phyloP scores from a whole-genome alignment of 2,113 vertebrate species.

The Danionella cerebrum region DNA sequence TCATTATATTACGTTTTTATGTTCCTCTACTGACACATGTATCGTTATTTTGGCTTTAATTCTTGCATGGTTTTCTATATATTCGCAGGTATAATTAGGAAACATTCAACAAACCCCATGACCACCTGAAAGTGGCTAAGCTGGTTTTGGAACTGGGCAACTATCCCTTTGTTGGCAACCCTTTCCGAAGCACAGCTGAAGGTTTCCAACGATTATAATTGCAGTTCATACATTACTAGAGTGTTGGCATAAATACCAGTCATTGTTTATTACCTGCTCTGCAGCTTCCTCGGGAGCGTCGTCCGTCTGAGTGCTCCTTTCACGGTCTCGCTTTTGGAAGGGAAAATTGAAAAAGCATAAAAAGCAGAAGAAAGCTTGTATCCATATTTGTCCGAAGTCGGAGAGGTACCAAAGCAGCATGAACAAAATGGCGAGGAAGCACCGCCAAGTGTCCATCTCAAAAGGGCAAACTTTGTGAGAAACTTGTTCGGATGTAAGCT shows the following conservation, averaged over 20 bases:
- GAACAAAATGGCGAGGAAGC: neutral
- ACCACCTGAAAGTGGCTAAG: neutral
- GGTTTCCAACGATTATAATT: too few relatives aligned
- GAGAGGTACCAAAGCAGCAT: conserved; percentile 8
- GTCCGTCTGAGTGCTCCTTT: conserved; percentile 27
- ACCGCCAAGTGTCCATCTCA: conserved; percentile 11
- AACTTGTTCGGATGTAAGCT: neutral
- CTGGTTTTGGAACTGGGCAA: neutral
- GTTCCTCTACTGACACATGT: too few relatives aligned
- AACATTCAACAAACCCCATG: too few relatives aligned
- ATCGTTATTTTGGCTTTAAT: too few relatives aligned
- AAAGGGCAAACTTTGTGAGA: neutral
- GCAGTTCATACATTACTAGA: too few relatives aligned
- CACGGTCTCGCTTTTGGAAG: neutral
- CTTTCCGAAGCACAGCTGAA: neutral
- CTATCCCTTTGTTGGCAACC: too few relatives aligned
- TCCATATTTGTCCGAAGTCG: neutral
- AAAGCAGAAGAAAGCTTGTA: neutral
- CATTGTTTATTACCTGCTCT: neutral
- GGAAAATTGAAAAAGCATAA: neutral
- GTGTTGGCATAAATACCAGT: neutral
- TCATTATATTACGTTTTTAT: too few relatives aligned
- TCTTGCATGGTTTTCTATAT: too few relatives aligned
- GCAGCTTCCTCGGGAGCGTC: neutral
- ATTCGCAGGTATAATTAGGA: too few relatives aligned